Base-by-base conservation (phyloP, 2,888 invertebrate species). In the Yponomeuta sedellus region DNA sequence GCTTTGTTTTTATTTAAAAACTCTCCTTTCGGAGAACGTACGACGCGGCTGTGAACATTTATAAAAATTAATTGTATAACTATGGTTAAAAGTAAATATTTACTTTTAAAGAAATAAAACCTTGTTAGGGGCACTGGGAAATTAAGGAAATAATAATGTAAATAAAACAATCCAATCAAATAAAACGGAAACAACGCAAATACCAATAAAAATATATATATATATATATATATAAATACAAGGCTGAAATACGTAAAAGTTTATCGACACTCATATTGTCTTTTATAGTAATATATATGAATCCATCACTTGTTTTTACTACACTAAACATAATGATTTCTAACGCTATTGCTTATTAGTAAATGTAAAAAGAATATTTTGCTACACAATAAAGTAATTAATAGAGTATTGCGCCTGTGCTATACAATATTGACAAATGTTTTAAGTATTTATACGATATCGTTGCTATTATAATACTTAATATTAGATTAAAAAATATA, bases 31-130 rank as follows among this genome's bases (percentile, higher is more conserved):
- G 70, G 80, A 82, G 83, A 85, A 83, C 82, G 75, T 79, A 83
- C 84, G 86, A 83, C 85, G 86, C 83, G 83, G 89, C 91, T 91
- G 91, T 91, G 90, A 89, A 91, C 91, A 91, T 89, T 82, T 78
- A 78, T 83, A 86, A 89, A 85, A 81, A 80, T 83, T 84, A 84
- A 77, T 79, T n/a, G 25, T 64, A 56, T 56, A 56, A 3, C 22
- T 25, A 56, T 22, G 16, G 44, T 52, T 52, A 16, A 52, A 52
- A 52, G 16, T 8, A 2, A 25, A 25, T 22, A 20, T 12, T 52
- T 52, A 52, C 44, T 16, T 16, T 52, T 6, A 16, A 52, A 52
- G 12, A 52, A 52, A 59, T 22, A n/a, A 25, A 59, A 59, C 22
- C 1, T 19, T 19, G 20, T 22, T 59, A 59, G n/a, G 25, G 25